phyloP scores from a whole-genome alignment of 1,140 invertebrate genomes.

The Oscheius sp. region DNA sequence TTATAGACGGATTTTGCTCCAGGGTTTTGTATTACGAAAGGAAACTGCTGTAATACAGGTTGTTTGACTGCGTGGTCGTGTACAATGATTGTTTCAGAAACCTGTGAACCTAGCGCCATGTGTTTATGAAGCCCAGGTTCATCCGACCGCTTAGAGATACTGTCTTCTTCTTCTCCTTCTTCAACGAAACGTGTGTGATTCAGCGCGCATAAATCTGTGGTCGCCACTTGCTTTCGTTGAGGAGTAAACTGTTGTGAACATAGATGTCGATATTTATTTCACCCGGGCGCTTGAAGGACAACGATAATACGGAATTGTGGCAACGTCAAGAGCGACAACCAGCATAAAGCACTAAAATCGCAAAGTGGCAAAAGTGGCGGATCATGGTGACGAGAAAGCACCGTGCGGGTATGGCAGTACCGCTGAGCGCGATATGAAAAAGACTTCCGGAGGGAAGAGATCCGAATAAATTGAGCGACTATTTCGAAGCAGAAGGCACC shows the following conservation, averaged over 20 bases:
- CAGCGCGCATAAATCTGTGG: no score
- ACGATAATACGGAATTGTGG: not conserved
- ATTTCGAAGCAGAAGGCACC: slow-evolving; percentile 13
- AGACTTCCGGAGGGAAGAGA: slow-evolving; percentile 6
- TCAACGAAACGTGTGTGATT: no score
- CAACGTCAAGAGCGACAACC: not conserved
- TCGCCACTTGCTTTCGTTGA: no score
- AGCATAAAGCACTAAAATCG: not conserved
- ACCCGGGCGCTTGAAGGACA: not conserved
- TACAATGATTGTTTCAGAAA: not conserved
- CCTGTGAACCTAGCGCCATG: slow-evolving; percentile 21
- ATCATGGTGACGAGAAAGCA: slow-evolving; percentile 1
- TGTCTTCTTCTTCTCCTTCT: not conserved
- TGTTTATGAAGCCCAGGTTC: not conserved
- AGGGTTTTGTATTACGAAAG: slow-evolving; percentile 36
- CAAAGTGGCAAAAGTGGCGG: not conserved
- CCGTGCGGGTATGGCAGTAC: slow-evolving; percentile 18
- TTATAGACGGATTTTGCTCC: slow-evolving; percentile 13
- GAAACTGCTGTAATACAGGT: slow-evolving; percentile 42
- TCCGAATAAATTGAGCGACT: not conserved
- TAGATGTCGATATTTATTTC: slow-evolving; percentile 21
- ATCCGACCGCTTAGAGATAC: not conserved
- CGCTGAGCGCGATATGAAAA: slow-evolving; percentile 25
- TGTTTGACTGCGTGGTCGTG: not conserved
- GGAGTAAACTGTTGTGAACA: not conserved